Conservation (phyloP, 2,797 vertebrate species). For the Odontamblyopus lacepedii region DNA sequence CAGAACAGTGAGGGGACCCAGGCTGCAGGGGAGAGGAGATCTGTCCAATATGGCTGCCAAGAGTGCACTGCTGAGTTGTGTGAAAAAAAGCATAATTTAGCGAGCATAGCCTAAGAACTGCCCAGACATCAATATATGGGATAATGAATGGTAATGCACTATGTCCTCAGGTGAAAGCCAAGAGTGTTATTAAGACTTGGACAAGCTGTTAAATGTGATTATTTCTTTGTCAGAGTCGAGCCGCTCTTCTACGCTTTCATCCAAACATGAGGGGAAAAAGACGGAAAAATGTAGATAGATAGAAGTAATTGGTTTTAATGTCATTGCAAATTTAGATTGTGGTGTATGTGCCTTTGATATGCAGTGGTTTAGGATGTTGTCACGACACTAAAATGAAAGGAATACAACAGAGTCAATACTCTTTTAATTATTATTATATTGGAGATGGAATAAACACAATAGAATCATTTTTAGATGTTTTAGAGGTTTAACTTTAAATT, state of each 20-base stretch:
- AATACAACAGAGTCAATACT: no score
- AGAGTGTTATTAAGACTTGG: neutral
- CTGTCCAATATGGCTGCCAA: conserved; percentile 23
- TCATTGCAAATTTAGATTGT: neutral
- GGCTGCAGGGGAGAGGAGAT: conserved; percentile 34
- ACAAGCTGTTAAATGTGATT: neutral
- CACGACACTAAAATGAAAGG: no score
- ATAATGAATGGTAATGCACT: conserved; percentile 3
- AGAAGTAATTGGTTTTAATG: neutral
- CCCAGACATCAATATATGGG: neutral
- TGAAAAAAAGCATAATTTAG: conserved; percentile 8
- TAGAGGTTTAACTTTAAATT: no score
- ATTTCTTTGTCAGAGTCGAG: neutral
- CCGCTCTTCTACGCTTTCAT: neutral
- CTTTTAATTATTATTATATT: no score
- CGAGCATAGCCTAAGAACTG: neutral
- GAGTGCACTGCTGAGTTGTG: conserved; percentile 4
- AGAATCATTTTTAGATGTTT: no score
- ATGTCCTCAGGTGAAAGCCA: conserved; percentile 6
- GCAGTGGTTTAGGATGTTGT: no score
- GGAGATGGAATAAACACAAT: no score
- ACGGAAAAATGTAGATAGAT: neutral
- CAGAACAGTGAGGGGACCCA: conserved; percentile 36
- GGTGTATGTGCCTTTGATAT: no score
- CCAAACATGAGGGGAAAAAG: neutral